Base-by-base conservation (phyloP, 2,113 vertebrate species). In the Scalopus aquaticus region DNA sequence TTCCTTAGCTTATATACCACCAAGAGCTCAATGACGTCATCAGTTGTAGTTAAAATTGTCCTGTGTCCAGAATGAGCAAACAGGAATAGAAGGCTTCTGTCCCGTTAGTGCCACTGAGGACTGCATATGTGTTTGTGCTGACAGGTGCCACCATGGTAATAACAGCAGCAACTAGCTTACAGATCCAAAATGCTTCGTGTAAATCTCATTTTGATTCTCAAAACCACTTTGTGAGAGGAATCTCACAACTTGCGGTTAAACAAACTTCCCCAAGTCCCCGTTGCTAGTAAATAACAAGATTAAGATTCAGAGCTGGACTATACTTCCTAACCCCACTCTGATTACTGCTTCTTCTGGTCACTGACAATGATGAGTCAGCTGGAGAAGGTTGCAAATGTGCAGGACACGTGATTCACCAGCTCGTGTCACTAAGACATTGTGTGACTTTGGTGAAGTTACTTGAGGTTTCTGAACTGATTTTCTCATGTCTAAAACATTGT, bases 401-500 rank as follows among this genome's bases (percentile, higher is more conserved):
- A 60, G 6, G 26, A 2, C 4, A 16, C 0, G 3, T 64, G 30
- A 11, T 10, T 46, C 2, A 6, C 3, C 15, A 67, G 44, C 46
- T 91, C 51, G 54, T 5, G 44, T 30, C 72, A 44, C 62, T 15
- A 49, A 37, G 37, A 78, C 37, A 16, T 42, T 72, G 62, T 82
- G 39, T 92, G 58, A 90, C 51, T 60, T 79, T 39, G 11, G 30
- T 70, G 49, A 76, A 84, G 32, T 78, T 44, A 51, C 3, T 92
- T 90, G 72, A 77, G 54, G 9, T 79, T 70, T 51, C 64, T 88
- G 44, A 56, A 67, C 56, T 64, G 72, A 20, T 86, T 73, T 86
- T 46, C 16, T 93, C 20, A 26, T 69, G 49, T 87, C 22, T 64
- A 80, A 96, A 96, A 79, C 42, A 72, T 46, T 62, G 58, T 17